A percentile compares a stretch with the other conserved stretches of the same genome.
phyloP scores from a whole-genome alignment of 2,797 vertebrate species.

The Hoplostethus mediterraneus region DNA sequence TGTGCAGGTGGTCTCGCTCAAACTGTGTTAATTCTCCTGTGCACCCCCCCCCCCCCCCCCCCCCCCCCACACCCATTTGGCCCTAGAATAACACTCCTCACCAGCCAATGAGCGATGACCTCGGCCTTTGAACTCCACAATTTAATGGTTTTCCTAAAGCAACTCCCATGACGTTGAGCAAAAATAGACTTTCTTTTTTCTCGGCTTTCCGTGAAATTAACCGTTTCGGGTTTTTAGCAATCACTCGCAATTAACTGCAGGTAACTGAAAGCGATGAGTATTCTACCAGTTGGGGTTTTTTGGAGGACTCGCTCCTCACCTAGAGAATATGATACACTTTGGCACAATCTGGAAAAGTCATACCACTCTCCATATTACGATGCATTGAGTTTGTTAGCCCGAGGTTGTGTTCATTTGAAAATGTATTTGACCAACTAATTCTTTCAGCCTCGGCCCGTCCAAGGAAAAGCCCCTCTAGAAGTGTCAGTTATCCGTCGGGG shows the following conservation, averaged over 20 bases:
- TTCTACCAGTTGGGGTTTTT: conserved; percentile 16
- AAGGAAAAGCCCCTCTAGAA: conserved; percentile 48
- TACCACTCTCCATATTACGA: not conserved
- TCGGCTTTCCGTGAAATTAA: not conserved
- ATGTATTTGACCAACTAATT: conserved; percentile 56
- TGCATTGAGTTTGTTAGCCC: conserved; percentile 11
- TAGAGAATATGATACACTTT: conserved; percentile 9
- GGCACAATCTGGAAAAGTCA: conserved; percentile 7
- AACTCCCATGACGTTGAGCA: conserved; percentile 36
- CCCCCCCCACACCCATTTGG: conserved; percentile 74
- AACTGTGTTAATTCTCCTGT: conserved; percentile 67
- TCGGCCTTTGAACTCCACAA: conserved; percentile 65
- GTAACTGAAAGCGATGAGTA: conserved; percentile 1
- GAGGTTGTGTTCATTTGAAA: conserved; percentile 54
- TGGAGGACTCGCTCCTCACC: no score
- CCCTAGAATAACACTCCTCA: conserved; percentile 71
- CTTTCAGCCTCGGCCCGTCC: conserved; percentile 13
- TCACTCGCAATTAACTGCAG: not conserved
- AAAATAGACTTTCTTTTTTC: conserved; percentile 43
- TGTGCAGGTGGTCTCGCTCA: conserved; percentile 49
- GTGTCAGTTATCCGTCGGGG: conserved; percentile 56
- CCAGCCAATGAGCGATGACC: conserved; percentile 61
- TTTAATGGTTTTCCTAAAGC: conserved; percentile 66
- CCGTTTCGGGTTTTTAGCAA: not conserved
- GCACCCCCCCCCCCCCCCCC: conserved; percentile 31